Conservation (phyloP, 2,797 vertebrate species). For the Setipinna tenuifilis region DNA sequence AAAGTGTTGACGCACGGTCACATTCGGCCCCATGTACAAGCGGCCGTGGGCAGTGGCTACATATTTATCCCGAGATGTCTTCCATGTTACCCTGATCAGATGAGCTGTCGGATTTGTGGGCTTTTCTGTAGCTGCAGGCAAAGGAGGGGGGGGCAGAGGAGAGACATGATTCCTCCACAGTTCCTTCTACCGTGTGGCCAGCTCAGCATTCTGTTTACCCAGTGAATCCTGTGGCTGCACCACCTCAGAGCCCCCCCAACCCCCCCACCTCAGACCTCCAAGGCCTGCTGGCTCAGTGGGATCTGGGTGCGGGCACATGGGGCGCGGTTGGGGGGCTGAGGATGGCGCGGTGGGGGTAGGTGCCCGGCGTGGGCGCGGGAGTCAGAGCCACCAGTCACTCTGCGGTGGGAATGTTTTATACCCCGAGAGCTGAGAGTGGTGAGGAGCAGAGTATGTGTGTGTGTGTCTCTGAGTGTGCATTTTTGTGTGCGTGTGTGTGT, state of each 20-base stretch:
- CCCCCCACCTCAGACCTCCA: constrained; percentile 64
- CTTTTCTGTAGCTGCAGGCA: constrained; percentile 68
- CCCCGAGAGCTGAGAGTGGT: constrained; percentile 41
- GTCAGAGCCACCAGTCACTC: constrained; percentile 61
- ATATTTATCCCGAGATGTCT: not conserved
- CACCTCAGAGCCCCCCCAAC: constrained; percentile 64
- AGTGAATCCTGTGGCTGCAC: constrained; percentile 68
- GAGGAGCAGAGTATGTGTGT: constrained; percentile 57
- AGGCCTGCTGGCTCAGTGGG: constrained; percentile 61
- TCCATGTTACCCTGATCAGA: constrained; percentile 62
- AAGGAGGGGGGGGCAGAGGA: constrained; percentile 70
- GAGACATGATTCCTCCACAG: constrained; percentile 70
- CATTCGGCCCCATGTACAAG: not conserved
- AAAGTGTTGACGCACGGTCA: not conserved
- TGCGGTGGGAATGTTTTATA: constrained; percentile 60
- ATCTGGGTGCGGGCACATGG: constrained; percentile 59
- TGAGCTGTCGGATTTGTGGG: constrained; percentile 70
- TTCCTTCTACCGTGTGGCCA: constrained; percentile 54
- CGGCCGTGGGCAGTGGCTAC: not conserved
- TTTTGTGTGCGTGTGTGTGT: not conserved
- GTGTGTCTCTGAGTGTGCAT: constrained; percentile 46
- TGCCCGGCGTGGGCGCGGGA: constrained; percentile 62
- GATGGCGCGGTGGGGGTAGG: constrained; percentile 50
- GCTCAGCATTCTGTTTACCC: constrained; percentile 74
- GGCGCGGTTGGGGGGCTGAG: constrained; percentile 27